Evolutionary conservation across 2,888 invertebrate species (phyloP).

Genomic region (Serrognathus titanus): DNA sequence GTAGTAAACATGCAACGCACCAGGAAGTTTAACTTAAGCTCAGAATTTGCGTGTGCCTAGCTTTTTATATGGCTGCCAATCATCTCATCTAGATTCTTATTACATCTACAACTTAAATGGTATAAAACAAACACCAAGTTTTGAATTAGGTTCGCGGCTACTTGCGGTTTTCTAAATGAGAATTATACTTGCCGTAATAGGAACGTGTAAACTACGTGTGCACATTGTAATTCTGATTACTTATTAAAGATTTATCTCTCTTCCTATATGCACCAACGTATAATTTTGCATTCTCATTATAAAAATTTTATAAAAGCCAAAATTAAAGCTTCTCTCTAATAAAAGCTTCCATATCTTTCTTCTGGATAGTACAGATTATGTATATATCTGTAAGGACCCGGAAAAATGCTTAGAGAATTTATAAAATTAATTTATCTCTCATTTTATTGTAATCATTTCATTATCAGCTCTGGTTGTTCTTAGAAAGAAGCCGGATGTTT

Average conservation of each 20-base stretch:
- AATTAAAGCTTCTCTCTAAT: too few species aligned
- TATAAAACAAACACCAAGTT: constrained; percentile 22
- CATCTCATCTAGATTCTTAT: constrained; percentile 25
- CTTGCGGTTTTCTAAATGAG: constrained; percentile 15
- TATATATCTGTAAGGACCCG: too few species aligned
- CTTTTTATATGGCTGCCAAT: constrained; percentile 25
- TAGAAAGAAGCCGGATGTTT: too few species aligned
- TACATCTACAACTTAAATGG: constrained; percentile 23
- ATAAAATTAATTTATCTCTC: too few species aligned
- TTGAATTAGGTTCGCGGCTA: constrained; percentile 21
- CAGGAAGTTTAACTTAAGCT: constrained; percentile 27
- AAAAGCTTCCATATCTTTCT: too few species aligned
- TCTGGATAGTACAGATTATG: too few species aligned
- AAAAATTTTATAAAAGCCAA: background rate
- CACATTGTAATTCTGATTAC: constrained; percentile 10
- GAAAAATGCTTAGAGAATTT: too few species aligned
- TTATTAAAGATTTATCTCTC: background rate
- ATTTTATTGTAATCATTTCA: too few species aligned
- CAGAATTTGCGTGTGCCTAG: constrained; percentile 30
- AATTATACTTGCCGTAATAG: constrained; percentile 1
- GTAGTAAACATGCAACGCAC: constrained; percentile 32
- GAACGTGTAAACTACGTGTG: constrained; percentile 10
- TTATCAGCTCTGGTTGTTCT: too few species aligned
- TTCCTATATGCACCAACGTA: constrained; percentile 4
- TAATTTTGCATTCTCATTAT: constrained; percentile 3